phyloP scores from a whole-genome alignment of 2,888 invertebrate genomes.

The Pollenia amentaria region DNA sequence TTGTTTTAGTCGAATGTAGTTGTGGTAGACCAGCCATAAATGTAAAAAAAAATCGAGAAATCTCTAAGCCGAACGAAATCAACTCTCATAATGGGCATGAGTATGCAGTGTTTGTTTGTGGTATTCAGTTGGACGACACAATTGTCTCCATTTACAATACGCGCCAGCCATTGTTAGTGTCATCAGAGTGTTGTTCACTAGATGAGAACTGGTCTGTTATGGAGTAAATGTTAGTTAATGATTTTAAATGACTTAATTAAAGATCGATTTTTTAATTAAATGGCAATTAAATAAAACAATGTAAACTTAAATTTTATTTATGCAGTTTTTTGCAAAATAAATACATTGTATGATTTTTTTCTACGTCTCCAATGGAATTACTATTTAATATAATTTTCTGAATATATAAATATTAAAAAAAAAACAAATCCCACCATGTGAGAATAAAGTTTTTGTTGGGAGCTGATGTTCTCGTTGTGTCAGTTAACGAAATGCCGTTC shows the following conservation, averaged over 20 bases:
- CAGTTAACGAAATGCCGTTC: too few species aligned
- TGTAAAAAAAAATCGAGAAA: constrained; percentile 64
- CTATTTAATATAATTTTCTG: neutral
- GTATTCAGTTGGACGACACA: constrained; percentile 38
- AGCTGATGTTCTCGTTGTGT: too few species aligned
- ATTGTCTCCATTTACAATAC: constrained; percentile 32
- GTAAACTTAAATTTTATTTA: constrained; percentile 12
- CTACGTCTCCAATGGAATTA: too few species aligned
- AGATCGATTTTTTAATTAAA: constrained; percentile 69
- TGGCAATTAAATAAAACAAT: constrained; percentile 65
- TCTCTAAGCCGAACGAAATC: constrained; percentile 37
- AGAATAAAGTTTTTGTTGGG: constrained; percentile 9
- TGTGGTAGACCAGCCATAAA: constrained; percentile 67
- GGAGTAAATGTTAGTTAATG: constrained; percentile 63
- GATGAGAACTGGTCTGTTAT: constrained; percentile 42
- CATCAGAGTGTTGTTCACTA: neutral
- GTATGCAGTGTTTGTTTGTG: constrained; percentile 37
- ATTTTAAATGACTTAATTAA: constrained; percentile 73
- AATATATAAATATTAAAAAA: neutral
- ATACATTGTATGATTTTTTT: neutral
- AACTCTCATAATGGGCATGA: constrained; percentile 7
- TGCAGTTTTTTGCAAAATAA: neutral
- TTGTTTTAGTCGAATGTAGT: constrained; percentile 50
- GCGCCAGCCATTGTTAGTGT: neutral
- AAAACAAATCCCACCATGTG: constrained; percentile 11